These are phyloP conservation scores for Thalassarche chlororhynchos DNA, from an alignment of 2,113 vertebrate genomes.

Conservation along the genomic window DNA sequence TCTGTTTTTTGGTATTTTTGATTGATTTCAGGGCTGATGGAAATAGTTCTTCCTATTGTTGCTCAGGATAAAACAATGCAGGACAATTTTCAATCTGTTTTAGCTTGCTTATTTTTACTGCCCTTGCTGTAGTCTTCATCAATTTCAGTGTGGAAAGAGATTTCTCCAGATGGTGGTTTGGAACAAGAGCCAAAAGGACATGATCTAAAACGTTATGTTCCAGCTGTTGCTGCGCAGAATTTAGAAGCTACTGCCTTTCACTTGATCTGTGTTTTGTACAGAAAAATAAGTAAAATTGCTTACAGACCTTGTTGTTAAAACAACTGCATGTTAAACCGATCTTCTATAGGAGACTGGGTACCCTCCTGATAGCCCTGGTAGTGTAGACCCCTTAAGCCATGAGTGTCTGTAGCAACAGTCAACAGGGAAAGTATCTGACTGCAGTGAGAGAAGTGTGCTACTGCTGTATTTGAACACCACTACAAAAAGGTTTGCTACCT, in stretches of 20 bases:
- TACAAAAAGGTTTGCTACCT: constrained; percentile 1
- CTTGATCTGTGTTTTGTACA: neutral
- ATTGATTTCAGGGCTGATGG: neutral
- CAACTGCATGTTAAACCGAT: neutral
- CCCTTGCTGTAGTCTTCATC: constrained; percentile 22
- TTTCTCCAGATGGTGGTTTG: constrained; percentile 61
- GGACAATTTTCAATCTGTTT: neutral
- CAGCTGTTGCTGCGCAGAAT: constrained; percentile 16
- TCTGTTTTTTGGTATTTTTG: neutral
- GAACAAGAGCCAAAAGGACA: constrained; percentile 55
- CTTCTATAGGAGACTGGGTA: neutral
- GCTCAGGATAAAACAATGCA: neutral
- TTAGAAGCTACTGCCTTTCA: neutral
- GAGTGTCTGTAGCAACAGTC: neutral
- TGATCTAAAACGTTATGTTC: constrained; percentile 10
- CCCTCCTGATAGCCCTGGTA: neutral
- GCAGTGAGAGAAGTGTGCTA: neutral
- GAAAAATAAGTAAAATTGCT: neutral
- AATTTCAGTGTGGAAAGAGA: neutral
- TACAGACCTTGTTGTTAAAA: neutral
- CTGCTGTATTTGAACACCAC: neutral
- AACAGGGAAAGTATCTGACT: neutral
- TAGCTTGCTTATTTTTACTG: constrained; percentile 21
- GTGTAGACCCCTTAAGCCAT: neutral
- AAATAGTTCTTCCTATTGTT: neutral